Evolutionary conservation across 2,113 vertebrate species (phyloP).

Genomic region (Cottus gobio): DNA sequence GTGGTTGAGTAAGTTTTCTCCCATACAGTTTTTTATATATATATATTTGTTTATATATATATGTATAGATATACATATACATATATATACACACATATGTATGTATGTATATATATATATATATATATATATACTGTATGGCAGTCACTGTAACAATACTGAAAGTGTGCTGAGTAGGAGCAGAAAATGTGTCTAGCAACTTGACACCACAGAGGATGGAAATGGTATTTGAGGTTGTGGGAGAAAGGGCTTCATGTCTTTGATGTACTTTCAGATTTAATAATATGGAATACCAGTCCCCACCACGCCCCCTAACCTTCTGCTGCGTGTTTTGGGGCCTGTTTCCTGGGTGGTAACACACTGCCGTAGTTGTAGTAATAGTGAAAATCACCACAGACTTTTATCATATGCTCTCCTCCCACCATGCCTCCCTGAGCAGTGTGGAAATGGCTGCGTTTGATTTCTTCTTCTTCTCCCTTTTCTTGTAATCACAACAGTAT

Average conservation of each 20-base stretch:
- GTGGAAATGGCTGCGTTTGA: background rate
- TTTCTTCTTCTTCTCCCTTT: background rate
- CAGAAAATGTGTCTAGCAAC: slow-evolving; percentile 9
- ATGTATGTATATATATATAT: no score
- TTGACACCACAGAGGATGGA: slow-evolving; percentile 32
- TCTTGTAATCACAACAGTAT: slow-evolving; percentile 25
- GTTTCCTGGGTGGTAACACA: slow-evolving; percentile 35
- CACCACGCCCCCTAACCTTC: background rate
- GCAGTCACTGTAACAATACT: background rate
- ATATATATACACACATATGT: no score
- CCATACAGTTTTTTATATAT: no score
- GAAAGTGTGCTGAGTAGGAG: slow-evolving; percentile 3
- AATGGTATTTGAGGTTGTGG: slow-evolving; percentile 43
- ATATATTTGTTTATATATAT: no score
- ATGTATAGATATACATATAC: no score
- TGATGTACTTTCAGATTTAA: slow-evolving; percentile 52
- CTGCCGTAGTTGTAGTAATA: slow-evolving; percentile 9
- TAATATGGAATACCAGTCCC: slow-evolving; percentile 1
- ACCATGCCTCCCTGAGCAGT: slow-evolving; percentile 1
- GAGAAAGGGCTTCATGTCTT: slow-evolving; percentile 3
- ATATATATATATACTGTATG: background rate
- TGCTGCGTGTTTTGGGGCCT: background rate
- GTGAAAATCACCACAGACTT: slow-evolving; percentile 14
- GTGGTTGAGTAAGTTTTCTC: background rate
- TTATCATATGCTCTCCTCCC: slow-evolving; percentile 6